Conservation (phyloP, 2,888 invertebrate genomes). For the Tricholauxania praeusta region DNA sequence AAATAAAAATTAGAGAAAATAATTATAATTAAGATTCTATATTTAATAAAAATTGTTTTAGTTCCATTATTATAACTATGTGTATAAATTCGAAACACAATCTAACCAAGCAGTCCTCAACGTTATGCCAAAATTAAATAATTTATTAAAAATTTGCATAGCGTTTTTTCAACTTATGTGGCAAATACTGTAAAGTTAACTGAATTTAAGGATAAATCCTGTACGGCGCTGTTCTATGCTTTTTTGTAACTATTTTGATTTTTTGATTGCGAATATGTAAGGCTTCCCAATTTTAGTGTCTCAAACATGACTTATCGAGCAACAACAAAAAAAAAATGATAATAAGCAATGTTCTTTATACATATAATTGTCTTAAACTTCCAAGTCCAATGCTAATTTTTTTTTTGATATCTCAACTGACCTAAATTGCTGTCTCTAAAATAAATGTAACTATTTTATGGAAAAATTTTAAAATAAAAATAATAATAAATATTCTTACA, state of each 20-base stretch:
- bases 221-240: conserved; percentile 25
- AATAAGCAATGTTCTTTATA: no score
- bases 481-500: no score
- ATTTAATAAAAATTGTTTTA: background rate
- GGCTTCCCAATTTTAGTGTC: conserved; percentile 25
- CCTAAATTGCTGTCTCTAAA: background rate
- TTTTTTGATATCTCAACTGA: background rate
- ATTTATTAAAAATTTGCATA: conserved; percentile 36
- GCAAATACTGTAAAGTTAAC: conserved; percentile 29
- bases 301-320: conserved; percentile 22
- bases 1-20: conserved; percentile 37
- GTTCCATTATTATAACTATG: background rate
- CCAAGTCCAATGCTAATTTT: conserved; percentile 52
- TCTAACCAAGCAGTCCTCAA: conserved; percentile 40
- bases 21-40: conserved; percentile 4
- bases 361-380: conserved; percentile 56
- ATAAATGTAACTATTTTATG: conserved; percentile 6
- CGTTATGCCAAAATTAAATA: conserved; percentile 48
- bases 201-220: conserved; percentile 38
- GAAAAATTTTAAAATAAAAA: background rate
- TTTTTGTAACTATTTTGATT: background rate
- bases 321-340: background rate
- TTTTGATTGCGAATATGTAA: conserved; percentile 3
- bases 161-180: conserved; percentile 25
- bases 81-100: background rate